Conservation (phyloP, 1,140 invertebrate genomes). For the Apocrypta bakeri region DNA sequence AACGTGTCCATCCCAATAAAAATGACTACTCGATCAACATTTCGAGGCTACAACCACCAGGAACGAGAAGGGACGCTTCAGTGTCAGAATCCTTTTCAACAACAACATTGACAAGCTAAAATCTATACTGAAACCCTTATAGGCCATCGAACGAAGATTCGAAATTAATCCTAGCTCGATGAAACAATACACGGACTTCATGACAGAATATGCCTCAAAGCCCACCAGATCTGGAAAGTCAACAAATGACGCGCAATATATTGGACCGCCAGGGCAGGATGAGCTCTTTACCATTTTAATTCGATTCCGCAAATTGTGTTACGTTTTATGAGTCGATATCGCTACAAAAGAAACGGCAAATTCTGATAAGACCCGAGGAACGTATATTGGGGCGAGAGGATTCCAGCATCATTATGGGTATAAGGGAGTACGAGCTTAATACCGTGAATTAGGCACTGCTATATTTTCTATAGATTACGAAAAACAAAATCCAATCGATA, state of each 20-base stretch:
- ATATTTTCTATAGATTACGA: conserved; percentile 23
- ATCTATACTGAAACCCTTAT: conserved; percentile 34
- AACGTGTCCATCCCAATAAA: no score
- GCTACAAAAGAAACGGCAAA: conserved; percentile 56
- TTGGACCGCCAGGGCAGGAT: conserved; percentile 50
- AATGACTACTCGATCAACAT: background rate
- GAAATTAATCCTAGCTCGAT: conserved; percentile 53
- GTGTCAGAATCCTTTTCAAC: conserved; percentile 58
- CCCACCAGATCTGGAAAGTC: conserved; percentile 34
- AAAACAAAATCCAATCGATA: conserved; percentile 4
- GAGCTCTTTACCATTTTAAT: conserved; percentile 47
- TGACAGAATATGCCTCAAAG: conserved; percentile 56
- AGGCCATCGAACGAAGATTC: conserved; percentile 61
- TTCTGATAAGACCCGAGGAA: conserved; percentile 45
- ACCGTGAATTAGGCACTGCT: conserved; percentile 36
- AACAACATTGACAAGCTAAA: conserved; percentile 44
- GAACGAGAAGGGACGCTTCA: conserved; percentile 58
- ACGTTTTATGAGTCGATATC: conserved; percentile 57
- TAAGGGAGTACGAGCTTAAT: conserved; percentile 24
- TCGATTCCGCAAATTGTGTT: conserved; percentile 47
- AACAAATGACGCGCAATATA: conserved; percentile 59
- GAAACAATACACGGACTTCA: conserved; percentile 56
- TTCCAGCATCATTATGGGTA: background rate
- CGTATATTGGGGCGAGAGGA: conserved; percentile 50
- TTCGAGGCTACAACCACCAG: conserved; percentile 38